phyloP scores from a whole-genome alignment of 2,113 vertebrate species.

The Lampris incognitus region DNA sequence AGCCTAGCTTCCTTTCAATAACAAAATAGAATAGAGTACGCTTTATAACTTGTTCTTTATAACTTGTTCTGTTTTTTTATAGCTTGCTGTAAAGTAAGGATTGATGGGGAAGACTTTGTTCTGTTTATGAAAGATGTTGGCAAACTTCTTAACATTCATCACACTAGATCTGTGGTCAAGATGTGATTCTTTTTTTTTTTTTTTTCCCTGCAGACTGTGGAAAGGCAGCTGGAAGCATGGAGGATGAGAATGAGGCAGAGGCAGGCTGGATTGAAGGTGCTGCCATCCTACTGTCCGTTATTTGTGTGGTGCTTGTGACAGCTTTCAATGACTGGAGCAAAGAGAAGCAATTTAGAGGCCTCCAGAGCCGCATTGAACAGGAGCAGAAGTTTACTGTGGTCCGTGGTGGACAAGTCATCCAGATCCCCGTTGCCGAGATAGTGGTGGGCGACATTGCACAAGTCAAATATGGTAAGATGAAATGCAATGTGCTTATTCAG shows the following conservation, averaged over 20 bases:
- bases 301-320: slow-evolving; percentile 97
- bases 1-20: no score
- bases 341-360: slow-evolving; percentile 97
- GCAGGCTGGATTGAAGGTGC: slow-evolving; percentile 98
- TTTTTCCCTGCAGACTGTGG: slow-evolving; percentile 87
- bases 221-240: slow-evolving; percentile 85
- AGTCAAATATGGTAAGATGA: slow-evolving; percentile 94
- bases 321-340: slow-evolving; percentile 99
- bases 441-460: slow-evolving; percentile 98
- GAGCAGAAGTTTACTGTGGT: slow-evolving; percentile 98
- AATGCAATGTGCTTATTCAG: background rate
- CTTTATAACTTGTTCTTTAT: no score
- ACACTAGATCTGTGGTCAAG: background rate
- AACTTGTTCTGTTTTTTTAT: no score
- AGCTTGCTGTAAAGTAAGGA: no score
- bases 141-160: no score
- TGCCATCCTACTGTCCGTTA: slow-evolving; percentile 95
- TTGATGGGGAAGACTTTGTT: no score
- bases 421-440: slow-evolving; percentile 97
- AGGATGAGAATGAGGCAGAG: slow-evolving; percentile 93
- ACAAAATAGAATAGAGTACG: no score
- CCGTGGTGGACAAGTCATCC: slow-evolving; percentile 95
- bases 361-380: slow-evolving; percentile 98
- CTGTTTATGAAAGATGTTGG: no score
- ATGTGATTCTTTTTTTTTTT: background rate